Conservation (phyloP, 2,113 vertebrate species). For the Polyodon spathula region DNA sequence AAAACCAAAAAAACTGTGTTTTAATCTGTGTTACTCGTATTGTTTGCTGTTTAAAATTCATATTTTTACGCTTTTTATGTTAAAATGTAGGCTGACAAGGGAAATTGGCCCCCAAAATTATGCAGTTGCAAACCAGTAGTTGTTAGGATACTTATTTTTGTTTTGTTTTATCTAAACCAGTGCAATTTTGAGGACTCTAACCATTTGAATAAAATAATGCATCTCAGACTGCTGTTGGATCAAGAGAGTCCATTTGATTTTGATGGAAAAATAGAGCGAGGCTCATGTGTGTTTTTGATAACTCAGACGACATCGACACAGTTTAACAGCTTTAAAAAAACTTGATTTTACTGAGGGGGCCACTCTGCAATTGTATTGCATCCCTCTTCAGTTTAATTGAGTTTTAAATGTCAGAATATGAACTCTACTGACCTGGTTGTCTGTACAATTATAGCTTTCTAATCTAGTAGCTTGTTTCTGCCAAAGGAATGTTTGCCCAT, state of each 20-base stretch:
- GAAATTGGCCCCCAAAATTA: no score
- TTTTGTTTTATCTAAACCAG: no score
- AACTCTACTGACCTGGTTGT: constrained; percentile 11
- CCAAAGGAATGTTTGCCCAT: background rate
- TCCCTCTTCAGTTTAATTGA: constrained; percentile 43
- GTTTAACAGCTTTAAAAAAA: constrained; percentile 6
- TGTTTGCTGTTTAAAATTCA: no score
- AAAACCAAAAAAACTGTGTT: no score
- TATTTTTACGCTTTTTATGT: no score
- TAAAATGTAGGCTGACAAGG: no score
- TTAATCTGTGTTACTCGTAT: no score
- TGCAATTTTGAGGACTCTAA: no score
- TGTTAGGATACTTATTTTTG: no score
- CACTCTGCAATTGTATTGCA: constrained; percentile 23
- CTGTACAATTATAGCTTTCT: constrained; percentile 22
- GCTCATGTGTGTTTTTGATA: constrained; percentile 22
- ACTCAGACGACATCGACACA: constrained; percentile 31
- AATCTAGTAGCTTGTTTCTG: constrained; percentile 15
- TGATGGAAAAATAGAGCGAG: constrained; percentile 23
- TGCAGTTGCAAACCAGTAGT: no score
- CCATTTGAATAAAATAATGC: background rate
- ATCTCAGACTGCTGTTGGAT: background rate
- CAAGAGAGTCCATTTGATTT: constrained; percentile 16
- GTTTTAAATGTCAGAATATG: constrained; percentile 51
- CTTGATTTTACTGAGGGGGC: constrained; percentile 20